Percentiles rank a stretch among this genome's conserved stretches.
Evolutionary conservation across 2,797 vertebrate genomes (phyloP).

Genomic region (Microctenopoma stevenorrisi): DNA sequence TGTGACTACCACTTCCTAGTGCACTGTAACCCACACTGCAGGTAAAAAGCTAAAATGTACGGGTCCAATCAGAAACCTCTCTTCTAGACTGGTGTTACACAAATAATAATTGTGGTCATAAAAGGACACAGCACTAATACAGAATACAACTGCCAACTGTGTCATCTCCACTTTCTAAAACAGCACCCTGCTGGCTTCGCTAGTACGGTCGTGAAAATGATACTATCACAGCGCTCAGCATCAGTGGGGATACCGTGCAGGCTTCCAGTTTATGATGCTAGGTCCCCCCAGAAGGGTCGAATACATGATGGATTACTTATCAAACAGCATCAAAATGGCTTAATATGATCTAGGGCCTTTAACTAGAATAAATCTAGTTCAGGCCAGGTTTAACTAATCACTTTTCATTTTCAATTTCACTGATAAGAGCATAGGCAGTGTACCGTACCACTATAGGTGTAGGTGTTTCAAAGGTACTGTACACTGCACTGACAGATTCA

Average conservation of each 20-base stretch:
- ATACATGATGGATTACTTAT: slow-evolving; percentile 24
- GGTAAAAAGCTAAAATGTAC: neutral
- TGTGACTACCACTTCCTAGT: neutral
- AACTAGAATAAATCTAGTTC: neutral
- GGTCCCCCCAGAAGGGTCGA: slow-evolving; percentile 16
- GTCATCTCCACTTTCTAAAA: slow-evolving; percentile 27
- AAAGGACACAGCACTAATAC: neutral
- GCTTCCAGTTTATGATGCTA: slow-evolving; percentile 26
- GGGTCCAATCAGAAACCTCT: neutral
- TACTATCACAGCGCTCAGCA: slow-evolving; percentile 35
- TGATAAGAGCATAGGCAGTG: neutral
- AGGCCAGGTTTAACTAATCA: slow-evolving; percentile 1
- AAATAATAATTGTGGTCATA: neutral
- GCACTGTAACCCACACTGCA: neutral
- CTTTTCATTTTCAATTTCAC: neutral
- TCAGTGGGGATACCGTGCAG: slow-evolving; percentile 36
- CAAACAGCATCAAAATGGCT: slow-evolving; percentile 16
- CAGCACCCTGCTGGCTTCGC: slow-evolving; percentile 45
- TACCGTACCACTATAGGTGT: no score
- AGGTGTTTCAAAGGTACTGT: no score
- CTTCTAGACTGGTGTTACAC: neutral
- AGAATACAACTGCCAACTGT: neutral
- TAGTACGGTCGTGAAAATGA: slow-evolving; percentile 50
- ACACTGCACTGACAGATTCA: neutral
- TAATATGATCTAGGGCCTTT: slow-evolving; percentile 24